A percentile compares a stretch with the other conserved stretches of the same genome.
Conservation (phyloP, 1,140 invertebrate species). For the Ladona fulva region DNA sequence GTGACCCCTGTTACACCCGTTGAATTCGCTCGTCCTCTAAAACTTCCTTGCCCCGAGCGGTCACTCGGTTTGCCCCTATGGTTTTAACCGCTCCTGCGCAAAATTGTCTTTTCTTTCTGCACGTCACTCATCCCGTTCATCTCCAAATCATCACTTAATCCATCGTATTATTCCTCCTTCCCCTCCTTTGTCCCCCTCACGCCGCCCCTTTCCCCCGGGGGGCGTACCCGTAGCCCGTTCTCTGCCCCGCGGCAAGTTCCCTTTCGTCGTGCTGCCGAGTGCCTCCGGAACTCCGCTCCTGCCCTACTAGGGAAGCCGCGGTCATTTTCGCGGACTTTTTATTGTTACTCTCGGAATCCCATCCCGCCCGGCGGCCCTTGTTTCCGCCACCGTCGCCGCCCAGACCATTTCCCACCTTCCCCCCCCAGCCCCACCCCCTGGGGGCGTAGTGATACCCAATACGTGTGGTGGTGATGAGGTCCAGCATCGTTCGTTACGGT, state of each 20-base stretch:
- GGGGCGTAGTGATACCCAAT: neutral
- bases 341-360: neutral
- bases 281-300: too few species aligned
- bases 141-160: neutral
- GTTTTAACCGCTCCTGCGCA: too few species aligned
- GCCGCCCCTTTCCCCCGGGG: too few species aligned
- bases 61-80: too few species aligned
- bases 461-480: neutral
- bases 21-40: too few species aligned
- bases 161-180: neutral
- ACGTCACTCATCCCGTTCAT: neutral
- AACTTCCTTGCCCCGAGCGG: too few species aligned
- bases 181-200: neutral
- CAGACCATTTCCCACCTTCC: neutral
- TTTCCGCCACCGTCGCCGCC: neutral
- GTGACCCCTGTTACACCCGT: too few species aligned
- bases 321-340: neutral
- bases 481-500: neutral
- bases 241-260: too few species aligned
- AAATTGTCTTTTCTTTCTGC: neutral
- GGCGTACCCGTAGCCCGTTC: too few species aligned
- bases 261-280: too few species aligned
- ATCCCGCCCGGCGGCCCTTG: neutral
- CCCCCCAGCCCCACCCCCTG: neutral
- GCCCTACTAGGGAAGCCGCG: neutral